A percentile compares a stretch with the other conserved stretches of the same genome.
Conservation (phyloP, 2,888 invertebrate species). For the Deroplatys truncata region DNA sequence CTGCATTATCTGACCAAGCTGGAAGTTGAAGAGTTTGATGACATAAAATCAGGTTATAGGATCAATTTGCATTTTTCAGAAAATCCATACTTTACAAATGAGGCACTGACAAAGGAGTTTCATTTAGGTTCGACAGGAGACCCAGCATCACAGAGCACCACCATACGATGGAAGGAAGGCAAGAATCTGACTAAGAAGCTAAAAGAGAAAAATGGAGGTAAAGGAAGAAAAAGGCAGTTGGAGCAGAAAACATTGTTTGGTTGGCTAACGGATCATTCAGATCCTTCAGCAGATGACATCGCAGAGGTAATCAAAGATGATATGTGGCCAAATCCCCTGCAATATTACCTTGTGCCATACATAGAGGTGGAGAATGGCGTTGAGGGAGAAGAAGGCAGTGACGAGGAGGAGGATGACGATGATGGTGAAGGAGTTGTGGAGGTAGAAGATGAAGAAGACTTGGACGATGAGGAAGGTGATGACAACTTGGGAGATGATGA, state of each 20-base stretch:
- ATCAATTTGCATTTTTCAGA: slow-evolving; percentile 73
- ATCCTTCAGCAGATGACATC: slow-evolving; percentile 79
- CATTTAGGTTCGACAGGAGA: slow-evolving; percentile 63
- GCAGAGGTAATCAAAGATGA: slow-evolving; percentile 84
- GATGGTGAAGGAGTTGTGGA: slow-evolving; percentile 21
- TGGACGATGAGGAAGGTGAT: slow-evolving; percentile 27
- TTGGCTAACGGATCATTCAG: slow-evolving; percentile 78
- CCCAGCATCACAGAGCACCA: slow-evolving; percentile 68
- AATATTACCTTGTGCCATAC: slow-evolving; percentile 77
- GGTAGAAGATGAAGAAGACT: slow-evolving; percentile 24
- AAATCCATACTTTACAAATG: slow-evolving; percentile 80
- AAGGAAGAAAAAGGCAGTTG: slow-evolving; percentile 58
- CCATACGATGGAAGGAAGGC: slow-evolving; percentile 77
- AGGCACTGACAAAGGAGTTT: slow-evolving; percentile 74
- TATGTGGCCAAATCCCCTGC: slow-evolving; percentile 79
- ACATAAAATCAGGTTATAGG: slow-evolving; percentile 78
- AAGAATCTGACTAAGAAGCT: slow-evolving; percentile 65
- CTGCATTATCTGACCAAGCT: slow-evolving; percentile 65
- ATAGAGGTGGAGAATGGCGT: slow-evolving; percentile 70
- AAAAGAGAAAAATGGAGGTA: slow-evolving; percentile 51
- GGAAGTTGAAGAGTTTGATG: slow-evolving; percentile 82
- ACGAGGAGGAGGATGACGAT: slow-evolving; percentile 26
- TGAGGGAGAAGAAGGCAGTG: slow-evolving; percentile 49
- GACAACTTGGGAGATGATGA: slow-evolving; percentile 5
- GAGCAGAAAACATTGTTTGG: slow-evolving; percentile 74